Conservation (phyloP, 1,140 invertebrate species). For the Pogonognathellus flavescens region DNA sequence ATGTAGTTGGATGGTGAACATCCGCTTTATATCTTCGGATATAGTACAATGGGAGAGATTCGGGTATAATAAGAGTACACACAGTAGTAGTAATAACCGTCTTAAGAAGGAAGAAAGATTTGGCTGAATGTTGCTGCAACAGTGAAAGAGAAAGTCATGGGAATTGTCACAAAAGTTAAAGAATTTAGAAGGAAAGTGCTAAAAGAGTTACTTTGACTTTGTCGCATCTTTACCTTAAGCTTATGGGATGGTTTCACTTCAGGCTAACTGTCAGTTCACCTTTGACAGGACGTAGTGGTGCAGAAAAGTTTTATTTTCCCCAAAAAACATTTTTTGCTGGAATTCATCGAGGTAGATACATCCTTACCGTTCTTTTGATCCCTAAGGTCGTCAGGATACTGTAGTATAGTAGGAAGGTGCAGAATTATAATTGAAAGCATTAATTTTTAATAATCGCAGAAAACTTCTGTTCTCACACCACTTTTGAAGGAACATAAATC, state of each 20-base stretch:
- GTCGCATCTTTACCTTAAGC: constrained; percentile 15
- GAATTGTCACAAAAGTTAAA: constrained; percentile 47
- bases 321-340: neutral
- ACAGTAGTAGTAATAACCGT: neutral
- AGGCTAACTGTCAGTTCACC: constrained; percentile 23
- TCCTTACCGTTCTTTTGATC: too few species aligned
- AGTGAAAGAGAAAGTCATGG: constrained; percentile 40
- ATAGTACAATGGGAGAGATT: too few species aligned
- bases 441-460: too few species aligned
- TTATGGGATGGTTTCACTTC: constrained; percentile 9
- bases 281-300: constrained; percentile 13
- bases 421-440: too few species aligned
- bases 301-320: constrained; percentile 29
- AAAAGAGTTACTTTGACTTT: constrained; percentile 24
- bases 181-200: constrained; percentile 39
- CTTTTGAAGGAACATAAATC: too few species aligned
- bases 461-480: too few species aligned
- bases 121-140: constrained; percentile 5
- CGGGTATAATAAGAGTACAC: neutral
- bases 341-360: too few species aligned
- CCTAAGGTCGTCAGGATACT: too few species aligned
- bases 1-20: too few species aligned
- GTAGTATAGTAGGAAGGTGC: too few species aligned
- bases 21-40: too few species aligned
- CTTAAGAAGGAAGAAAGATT: constrained; percentile 14